Evolutionary conservation across 2,113 vertebrate genomes (phyloP), one percentile per base, ranked within the genome.

Genomic region (Mustela lutreola): DNA sequence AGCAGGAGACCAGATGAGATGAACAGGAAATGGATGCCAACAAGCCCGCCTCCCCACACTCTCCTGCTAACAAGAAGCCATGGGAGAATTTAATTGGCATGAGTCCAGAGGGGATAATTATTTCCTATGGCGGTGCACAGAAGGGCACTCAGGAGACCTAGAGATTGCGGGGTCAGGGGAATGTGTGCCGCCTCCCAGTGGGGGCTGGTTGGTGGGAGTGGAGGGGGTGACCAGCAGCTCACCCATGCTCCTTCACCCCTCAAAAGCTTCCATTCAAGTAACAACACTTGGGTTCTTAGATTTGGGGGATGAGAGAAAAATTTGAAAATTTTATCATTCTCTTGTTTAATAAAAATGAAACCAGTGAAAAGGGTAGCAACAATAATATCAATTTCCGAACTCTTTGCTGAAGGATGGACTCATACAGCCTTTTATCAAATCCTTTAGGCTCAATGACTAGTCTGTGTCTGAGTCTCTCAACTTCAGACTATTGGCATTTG

Each of bases 31-130:
- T 22, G 7, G 71, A 87, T 96, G 97, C 97, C 97, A 97, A 62
- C 58, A 21, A 93, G 75, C 60, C 80, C 7, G 70, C 95, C 87
- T 78, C 90, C 60, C 92, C 53, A n/a, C 60, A 19, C 82, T 56
- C 90, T 78, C 70, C 71, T 21, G 70, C 93, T 97, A 95, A 97
- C 80, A 73, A 94, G 94, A 81, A 92, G 65, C 92, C 97, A 93
- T 96, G 94, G 95, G 98, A 97, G 95, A 98, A 97, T 96, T 80
- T 97, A 82, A 96, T 21, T 96, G 97, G 97, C 60, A 0, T 5
- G 42, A 56, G 63, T 94, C 97, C 98, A 97, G 92, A 62, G 88
- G 85, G 96, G 53, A 67, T 95, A 94, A 96, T 98, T 96, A 97
- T 87, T 96, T 97, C 97, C 71, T 36, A 90, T 4, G 10, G 62